phyloP scores from a whole-genome alignment of 64 coral and sea anemone genomes.

The Anthopleura sola region DNA sequence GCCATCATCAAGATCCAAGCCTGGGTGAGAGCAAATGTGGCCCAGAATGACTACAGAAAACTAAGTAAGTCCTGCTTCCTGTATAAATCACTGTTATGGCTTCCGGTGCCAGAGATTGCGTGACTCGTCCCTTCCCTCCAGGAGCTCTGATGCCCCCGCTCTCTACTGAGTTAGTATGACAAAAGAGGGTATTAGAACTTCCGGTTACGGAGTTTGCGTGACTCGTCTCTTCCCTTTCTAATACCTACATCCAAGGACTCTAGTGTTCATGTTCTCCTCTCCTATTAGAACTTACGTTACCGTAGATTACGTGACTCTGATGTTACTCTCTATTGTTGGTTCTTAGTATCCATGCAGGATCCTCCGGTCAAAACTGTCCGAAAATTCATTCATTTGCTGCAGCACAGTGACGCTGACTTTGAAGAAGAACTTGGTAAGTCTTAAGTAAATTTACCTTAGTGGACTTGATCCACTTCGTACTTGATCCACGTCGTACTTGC shows the following conservation, averaged over 20 bases:
- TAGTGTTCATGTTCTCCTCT: too few relatives aligned
- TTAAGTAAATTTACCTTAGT: not conserved
- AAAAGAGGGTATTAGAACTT: too few relatives aligned
- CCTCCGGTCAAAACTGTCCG: conserved; percentile 95
- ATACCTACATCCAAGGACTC: too few relatives aligned
- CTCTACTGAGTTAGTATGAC: too few relatives aligned
- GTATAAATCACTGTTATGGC: not conserved
- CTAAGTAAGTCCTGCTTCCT: conserved; percentile 63
- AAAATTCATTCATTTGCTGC: conserved; percentile 96
- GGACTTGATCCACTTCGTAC: not conserved
- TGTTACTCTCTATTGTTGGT: not conserved
- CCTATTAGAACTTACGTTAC: too few relatives aligned
- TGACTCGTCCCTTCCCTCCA: not conserved
- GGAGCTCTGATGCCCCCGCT: too few relatives aligned
- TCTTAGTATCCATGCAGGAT: conserved; percentile 76
- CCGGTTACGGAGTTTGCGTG: too few relatives aligned
- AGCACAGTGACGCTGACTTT: conserved; percentile 95
- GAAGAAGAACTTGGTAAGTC: conserved; percentile 90
- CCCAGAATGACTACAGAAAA: conserved; percentile 91
- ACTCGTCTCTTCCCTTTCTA: too few relatives aligned
- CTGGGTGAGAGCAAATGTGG: conserved; percentile 84
- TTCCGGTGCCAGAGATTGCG: too few relatives aligned
- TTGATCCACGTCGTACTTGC: not conserved
- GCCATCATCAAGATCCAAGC: conserved; percentile 97
- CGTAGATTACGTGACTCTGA: not conserved